These are phyloP conservation scores for Microchrysa polita DNA, from an alignment of 2,888 invertebrate genomes.

Conservation along the genomic window DNA sequence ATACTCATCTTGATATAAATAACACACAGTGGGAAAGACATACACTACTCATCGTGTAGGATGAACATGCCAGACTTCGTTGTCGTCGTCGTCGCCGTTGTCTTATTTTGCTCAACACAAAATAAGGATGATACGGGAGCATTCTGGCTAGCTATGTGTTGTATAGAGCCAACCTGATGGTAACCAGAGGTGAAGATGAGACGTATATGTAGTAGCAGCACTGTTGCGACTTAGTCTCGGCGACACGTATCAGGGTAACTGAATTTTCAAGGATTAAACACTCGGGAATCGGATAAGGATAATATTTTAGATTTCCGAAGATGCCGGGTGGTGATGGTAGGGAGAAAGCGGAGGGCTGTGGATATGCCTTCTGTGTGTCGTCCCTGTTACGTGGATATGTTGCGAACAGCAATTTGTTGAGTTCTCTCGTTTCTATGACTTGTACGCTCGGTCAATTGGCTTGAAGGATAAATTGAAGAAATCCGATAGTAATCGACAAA, in stretches of 20 bases:
- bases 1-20: not conserved
- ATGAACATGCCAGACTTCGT: conserved; percentile 2
- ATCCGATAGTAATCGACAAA: conserved; percentile 31
- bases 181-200: not conserved
- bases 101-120: conserved; percentile 12
- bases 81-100: too few species aligned
- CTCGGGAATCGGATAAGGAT: conserved; percentile 43
- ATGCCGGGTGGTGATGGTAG: too few species aligned
- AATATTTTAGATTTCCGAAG: conserved; percentile 31
- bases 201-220: not conserved
- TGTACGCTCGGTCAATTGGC: conserved; percentile 15
- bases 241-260: conserved; percentile 40
- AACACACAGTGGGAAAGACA: too few species aligned
- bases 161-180: not conserved
- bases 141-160: not conserved
- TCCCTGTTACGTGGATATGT: not conserved
- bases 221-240: conserved; percentile 19
- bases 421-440: conserved; percentile 19
- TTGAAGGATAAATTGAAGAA: conserved; percentile 35
- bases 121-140: conserved; percentile 18
- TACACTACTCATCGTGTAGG: too few species aligned
- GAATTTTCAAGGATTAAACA: conserved; percentile 43
- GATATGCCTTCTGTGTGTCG: not conserved
- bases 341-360: too few species aligned
- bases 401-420: conserved; percentile 31